Conservation (phyloP, 2,113 vertebrate species). For the Mus spicilegus region DNA sequence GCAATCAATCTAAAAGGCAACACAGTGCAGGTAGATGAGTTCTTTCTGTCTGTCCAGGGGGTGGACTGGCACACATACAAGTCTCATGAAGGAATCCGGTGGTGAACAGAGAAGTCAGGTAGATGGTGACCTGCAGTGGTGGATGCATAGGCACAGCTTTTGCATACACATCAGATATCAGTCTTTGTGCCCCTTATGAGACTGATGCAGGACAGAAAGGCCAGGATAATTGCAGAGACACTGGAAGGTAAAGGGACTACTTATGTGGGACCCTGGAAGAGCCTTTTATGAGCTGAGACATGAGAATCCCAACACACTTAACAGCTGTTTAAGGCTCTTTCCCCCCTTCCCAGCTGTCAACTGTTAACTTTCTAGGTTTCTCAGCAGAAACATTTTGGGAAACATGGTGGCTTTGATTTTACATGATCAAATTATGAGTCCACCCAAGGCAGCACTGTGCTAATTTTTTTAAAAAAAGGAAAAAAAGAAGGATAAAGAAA, state of each 20-base stretch:
- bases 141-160: background rate
- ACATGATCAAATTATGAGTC: background rate
- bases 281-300: background rate
- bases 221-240: background rate
- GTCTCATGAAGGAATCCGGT: background rate
- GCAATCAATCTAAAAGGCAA: background rate
- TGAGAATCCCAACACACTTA: background rate
- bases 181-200: background rate
- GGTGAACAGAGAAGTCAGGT: background rate
- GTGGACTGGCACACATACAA: rapidly evolving
- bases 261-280: background rate
- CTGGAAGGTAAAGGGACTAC: too few relatives aligned
- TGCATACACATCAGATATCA: background rate
- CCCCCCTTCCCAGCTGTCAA: background rate
- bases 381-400: background rate
- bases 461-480: background rate
- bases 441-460: background rate
- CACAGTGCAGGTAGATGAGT: background rate
- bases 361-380: background rate
- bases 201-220: background rate
- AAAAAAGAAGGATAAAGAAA: background rate
- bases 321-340: background rate
- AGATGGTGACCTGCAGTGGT: background rate
- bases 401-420: background rate
- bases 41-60: background rate